Evolutionary conservation across 2,797 vertebrate genomes (phyloP).

Genomic region (Sarcophilus harrisii): DNA sequence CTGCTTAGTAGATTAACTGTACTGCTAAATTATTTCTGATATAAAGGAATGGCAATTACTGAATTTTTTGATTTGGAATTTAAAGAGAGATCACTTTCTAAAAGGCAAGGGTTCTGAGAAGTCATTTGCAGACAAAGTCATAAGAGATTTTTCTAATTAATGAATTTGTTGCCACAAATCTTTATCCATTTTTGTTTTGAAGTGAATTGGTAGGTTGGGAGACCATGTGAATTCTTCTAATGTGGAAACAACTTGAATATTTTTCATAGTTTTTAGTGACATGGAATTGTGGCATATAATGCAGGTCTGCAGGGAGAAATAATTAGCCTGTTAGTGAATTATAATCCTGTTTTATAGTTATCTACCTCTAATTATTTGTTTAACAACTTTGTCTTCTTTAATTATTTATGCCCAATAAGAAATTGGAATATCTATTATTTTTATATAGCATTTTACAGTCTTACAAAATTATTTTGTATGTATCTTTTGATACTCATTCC

Average conservation of each 20-base stretch:
- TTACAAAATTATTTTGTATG: neutral
- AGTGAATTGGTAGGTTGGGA: constrained; percentile 13
- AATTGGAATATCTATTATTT: constrained; percentile 39
- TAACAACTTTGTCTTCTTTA: constrained; percentile 27
- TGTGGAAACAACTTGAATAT: constrained; percentile 14
- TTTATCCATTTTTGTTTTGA: constrained; percentile 19
- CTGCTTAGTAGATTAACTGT: too few species aligned
- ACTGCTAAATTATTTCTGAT: neutral
- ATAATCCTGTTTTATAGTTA: constrained; percentile 55
- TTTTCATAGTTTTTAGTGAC: constrained; percentile 45
- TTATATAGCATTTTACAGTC: neutral
- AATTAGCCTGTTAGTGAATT: neutral
- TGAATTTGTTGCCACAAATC: neutral
- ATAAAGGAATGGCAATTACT: constrained; percentile 7
- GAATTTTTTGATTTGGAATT: constrained; percentile 17
- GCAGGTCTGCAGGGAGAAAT: neutral
- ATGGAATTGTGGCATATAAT: neutral
- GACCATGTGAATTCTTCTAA: constrained; percentile 28
- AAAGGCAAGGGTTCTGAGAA: neutral
- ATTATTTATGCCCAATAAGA: constrained; percentile 5
- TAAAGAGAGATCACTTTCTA: constrained; percentile 25
- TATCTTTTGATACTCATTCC: neutral
- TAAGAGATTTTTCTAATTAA: constrained; percentile 31
- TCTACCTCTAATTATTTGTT: neutral
- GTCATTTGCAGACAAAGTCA: constrained; percentile 12